Evolutionary conservation across 2,113 vertebrate genomes (phyloP).

Genomic region (Sialia sialis): DNA sequence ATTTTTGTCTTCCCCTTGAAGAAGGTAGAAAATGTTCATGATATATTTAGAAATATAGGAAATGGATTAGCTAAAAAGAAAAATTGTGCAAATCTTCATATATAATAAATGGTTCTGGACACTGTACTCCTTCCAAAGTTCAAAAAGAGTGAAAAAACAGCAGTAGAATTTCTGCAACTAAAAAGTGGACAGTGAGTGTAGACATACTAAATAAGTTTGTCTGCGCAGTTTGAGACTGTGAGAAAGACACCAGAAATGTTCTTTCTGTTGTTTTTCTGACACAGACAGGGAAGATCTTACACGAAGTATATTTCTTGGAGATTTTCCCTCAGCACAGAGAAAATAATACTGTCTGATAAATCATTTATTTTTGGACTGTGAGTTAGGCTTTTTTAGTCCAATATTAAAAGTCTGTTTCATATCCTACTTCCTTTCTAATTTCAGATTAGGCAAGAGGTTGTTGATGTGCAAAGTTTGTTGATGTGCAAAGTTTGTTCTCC

Average conservation of each 20-base stretch:
- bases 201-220: not conserved
- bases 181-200: not conserved
- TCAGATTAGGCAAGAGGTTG: not conserved
- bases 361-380: not conserved
- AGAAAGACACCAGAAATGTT: not conserved
- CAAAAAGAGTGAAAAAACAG: not conserved
- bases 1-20: not conserved
- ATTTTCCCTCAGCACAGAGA: not conserved
- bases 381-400: not conserved
- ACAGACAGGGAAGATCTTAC: not conserved
- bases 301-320: not conserved
- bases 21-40: not conserved
- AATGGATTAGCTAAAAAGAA: not conserved
- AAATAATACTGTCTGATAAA: not conserved
- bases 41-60: not conserved
- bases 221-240: not conserved
- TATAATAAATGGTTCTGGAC: not conserved
- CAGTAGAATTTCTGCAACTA: not conserved
- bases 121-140: not conserved
- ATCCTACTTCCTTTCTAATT: not conserved
- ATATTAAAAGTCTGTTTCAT: not conserved
- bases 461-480: not conserved
- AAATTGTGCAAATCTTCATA: not conserved
- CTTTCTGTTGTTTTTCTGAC: not conserved
- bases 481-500: not conserved